Conservation (phyloP, 2,888 invertebrate species). For the Cecidostiba fungosa region DNA sequence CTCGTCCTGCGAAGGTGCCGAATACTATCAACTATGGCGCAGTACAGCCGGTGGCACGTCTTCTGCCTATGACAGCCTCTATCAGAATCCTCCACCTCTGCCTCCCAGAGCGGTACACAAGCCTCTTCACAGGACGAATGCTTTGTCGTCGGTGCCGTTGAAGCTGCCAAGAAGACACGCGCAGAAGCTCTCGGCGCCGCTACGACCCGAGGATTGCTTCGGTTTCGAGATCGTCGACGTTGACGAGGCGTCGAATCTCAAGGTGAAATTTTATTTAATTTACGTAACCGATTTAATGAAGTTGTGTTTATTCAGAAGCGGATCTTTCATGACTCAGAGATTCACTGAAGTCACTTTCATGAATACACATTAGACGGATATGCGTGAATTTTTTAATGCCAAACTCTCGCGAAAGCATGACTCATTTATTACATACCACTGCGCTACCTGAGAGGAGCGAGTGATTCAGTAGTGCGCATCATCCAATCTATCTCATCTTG, state of each 20-base stretch:
- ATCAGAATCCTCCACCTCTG: conserved; percentile 82
- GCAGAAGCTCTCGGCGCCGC: conserved; percentile 83
- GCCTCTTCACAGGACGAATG: conserved; percentile 87
- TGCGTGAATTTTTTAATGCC: not conserved
- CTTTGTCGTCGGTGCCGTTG: conserved; percentile 83
- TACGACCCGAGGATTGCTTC: conserved; percentile 88
- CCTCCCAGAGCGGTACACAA: conserved; percentile 88
- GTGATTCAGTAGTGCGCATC: not conserved
- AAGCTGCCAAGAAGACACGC: conserved; percentile 87
- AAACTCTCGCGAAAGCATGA: not conserved
- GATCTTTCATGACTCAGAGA: conserved; percentile 27
- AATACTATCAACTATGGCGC: conserved; percentile 78
- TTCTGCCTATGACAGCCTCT: conserved; percentile 73
- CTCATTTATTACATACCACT: not conserved
- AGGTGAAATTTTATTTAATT: conserved; percentile 68
- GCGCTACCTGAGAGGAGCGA: not conserved
- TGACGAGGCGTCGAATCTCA: conserved; percentile 83
- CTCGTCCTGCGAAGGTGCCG: conserved; percentile 73
- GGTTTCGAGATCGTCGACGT: conserved; percentile 92
- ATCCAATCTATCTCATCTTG: not conserved
- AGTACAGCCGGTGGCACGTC: conserved; percentile 76
- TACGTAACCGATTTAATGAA: not conserved
- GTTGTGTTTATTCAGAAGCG: not conserved
- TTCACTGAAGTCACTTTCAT: conserved; percentile 16
- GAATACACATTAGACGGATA: conserved; percentile 20